Conservation (phyloP, 2,888 invertebrate species). For the Nebria salina region DNA sequence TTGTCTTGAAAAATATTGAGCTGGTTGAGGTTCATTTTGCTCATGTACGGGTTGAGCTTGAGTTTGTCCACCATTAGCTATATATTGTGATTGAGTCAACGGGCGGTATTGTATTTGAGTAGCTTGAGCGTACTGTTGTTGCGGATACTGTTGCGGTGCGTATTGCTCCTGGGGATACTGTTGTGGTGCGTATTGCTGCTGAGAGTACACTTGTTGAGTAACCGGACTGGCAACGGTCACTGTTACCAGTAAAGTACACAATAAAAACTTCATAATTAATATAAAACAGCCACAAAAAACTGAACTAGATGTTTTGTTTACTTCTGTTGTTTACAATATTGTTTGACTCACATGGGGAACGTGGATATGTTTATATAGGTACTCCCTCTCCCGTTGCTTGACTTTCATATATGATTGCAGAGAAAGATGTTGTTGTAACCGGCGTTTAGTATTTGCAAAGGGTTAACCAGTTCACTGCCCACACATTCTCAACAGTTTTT, state of each 20-base stretch:
- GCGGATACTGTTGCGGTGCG: conserved; percentile 10
- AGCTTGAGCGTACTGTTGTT: conserved; percentile 7
- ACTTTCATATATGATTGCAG: conserved; percentile 30
- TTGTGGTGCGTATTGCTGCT: conserved; percentile 4
- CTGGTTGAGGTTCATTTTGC: conserved; percentile 20
- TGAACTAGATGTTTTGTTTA: conserved; percentile 22
- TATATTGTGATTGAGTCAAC: conserved; percentile 13
- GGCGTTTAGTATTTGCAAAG: conserved; percentile 17
- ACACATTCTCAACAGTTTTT: conserved; percentile 4
- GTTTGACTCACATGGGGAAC: background rate
- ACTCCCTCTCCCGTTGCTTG: conserved; percentile 34
- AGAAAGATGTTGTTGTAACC: conserved; percentile 14
- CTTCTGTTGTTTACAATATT: conserved; percentile 17
- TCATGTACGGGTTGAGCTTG: conserved; percentile 35
- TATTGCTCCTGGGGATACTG: conserved; percentile 13
- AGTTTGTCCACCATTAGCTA: conserved; percentile 23
- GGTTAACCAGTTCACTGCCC: conserved; percentile 29
- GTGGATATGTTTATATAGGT: conserved; percentile 28
- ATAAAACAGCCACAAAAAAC: background rate
- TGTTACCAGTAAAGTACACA: conserved; percentile 5
- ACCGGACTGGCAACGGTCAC: conserved; percentile 19
- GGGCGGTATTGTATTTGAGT: conserved; percentile 19
- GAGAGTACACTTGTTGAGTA: conserved; percentile 23
- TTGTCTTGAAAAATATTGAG: conserved; percentile 10
- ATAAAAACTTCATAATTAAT: background rate